Evolutionary conservation across 2,113 vertebrate species (phyloP).

Genomic region (Notarius lentiginosus): DNA sequence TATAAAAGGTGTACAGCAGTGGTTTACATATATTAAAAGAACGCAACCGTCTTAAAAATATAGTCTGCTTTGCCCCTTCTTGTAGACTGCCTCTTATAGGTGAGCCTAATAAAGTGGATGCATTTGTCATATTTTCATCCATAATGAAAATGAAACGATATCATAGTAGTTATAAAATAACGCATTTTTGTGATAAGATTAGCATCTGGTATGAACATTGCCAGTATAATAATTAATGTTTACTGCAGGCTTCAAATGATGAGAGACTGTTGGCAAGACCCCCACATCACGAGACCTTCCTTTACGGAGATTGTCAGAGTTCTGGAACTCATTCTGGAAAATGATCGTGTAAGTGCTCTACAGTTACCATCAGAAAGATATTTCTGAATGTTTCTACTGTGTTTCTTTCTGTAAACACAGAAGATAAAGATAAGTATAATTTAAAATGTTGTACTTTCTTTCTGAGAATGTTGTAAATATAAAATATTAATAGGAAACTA

Average conservation of each 20-base stretch:
- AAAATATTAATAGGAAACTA: background rate
- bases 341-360: constrained; percentile 50
- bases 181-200: background rate
- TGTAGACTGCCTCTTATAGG: background rate
- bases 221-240: background rate
- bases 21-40: no score
- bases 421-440: background rate
- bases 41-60: no score
- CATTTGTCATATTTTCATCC: background rate
- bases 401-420: background rate
- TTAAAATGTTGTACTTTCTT: background rate
- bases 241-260: constrained; percentile 50
- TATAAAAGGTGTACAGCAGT: no score
- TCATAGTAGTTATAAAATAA: background rate
- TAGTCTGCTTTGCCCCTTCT: no score
- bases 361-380: background rate
- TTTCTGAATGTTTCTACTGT: background rate
- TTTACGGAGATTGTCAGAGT: constrained; percentile 50
- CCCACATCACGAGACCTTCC: constrained; percentile 37
- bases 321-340: constrained; percentile 55
- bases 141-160: background rate
- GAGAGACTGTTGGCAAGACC: constrained; percentile 51
- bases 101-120: background rate
- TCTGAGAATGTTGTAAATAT: background rate
- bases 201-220: background rate